A percentile compares a stretch with the other conserved stretches of the same genome.
phyloP scores from a whole-genome alignment of 2,888 invertebrate species.

The Hedya salicella region DNA sequence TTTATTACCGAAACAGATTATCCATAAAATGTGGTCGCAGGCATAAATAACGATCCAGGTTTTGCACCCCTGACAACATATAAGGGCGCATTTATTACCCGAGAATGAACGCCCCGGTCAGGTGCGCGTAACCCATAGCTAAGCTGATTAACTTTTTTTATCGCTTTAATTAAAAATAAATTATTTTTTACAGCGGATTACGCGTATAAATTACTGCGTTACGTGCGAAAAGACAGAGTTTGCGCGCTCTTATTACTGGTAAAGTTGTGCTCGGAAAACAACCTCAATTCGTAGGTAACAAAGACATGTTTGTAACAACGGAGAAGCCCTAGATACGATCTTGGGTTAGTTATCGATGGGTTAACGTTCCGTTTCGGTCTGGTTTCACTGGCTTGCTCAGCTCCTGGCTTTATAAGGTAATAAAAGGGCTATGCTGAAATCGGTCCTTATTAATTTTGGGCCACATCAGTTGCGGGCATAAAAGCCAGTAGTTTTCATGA shows the following conservation, averaged over 20 bases:
- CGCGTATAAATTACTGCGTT: conserved; percentile 36
- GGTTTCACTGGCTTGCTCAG: conserved; percentile 33
- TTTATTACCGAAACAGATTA: background rate
- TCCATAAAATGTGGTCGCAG: conserved; percentile 12
- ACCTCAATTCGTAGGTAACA: background rate
- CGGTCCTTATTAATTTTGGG: conserved; percentile 34
- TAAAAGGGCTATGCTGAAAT: conserved; percentile 35
- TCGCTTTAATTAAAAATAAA: conserved; percentile 42
- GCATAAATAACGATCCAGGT: conserved; percentile 23
- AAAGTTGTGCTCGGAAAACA: background rate
- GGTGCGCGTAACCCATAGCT: conserved; percentile 37
- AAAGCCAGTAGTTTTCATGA: conserved; percentile 18
- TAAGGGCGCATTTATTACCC: conserved; percentile 33
- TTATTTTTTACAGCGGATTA: conserved; percentile 39
- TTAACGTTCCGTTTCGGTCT: conserved; percentile 35
- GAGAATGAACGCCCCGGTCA: conserved; percentile 35
- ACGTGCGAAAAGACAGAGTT: conserved; percentile 11
- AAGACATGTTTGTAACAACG: background rate
- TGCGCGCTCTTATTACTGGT: background rate
- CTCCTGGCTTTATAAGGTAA: conserved; percentile 31
- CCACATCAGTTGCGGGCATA: conserved; percentile 12
- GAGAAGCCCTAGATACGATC: background rate
- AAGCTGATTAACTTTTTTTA: conserved; percentile 42
- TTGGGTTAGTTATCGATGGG: conserved; percentile 1
- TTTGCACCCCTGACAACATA: conserved; percentile 36